phyloP scores from a whole-genome alignment of 2,797 vertebrate species.

The Ispidina picta region DNA sequence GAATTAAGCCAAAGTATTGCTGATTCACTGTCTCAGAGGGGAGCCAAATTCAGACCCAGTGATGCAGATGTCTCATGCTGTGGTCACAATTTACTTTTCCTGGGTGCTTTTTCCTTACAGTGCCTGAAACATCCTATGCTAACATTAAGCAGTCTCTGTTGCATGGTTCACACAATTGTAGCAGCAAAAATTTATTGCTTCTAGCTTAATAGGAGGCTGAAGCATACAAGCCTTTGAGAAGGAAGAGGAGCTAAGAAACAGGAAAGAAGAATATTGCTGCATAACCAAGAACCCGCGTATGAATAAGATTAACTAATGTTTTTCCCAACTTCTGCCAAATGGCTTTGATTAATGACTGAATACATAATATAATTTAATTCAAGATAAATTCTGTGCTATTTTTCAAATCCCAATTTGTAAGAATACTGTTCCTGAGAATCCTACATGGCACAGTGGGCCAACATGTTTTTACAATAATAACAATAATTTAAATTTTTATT shows the following conservation, averaged over 20 bases:
- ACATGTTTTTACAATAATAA: slow-evolving; percentile 54
- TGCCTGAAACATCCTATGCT: background rate
- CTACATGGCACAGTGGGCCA: slow-evolving; percentile 29
- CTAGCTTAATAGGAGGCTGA: background rate
- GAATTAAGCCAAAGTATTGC: background rate
- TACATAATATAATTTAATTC: slow-evolving; percentile 63
- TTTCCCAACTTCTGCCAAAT: slow-evolving; percentile 15
- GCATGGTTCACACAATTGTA: background rate
- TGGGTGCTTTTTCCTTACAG: background rate
- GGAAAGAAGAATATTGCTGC: background rate
- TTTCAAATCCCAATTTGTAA: slow-evolving; percentile 68
- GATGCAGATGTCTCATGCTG: background rate
- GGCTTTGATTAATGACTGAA: slow-evolving; percentile 46
- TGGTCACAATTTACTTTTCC: background rate
- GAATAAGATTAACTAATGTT: slow-evolving; percentile 27
- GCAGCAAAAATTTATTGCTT: background rate
- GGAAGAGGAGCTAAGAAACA: background rate
- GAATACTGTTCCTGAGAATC: slow-evolving; percentile 45
- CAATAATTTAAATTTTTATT: slow-evolving; percentile 46
- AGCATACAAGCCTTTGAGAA: background rate
- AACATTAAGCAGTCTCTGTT: background rate
- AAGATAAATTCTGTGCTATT: slow-evolving; percentile 61
- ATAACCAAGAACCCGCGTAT: background rate
- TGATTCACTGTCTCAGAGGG: background rate
- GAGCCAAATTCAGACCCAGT: background rate